Evolutionary conservation across 2,797 vertebrate species (phyloP), one percentile per base, ranked within the genome.

Genomic region (Geotrypetes seraphini): DNA sequence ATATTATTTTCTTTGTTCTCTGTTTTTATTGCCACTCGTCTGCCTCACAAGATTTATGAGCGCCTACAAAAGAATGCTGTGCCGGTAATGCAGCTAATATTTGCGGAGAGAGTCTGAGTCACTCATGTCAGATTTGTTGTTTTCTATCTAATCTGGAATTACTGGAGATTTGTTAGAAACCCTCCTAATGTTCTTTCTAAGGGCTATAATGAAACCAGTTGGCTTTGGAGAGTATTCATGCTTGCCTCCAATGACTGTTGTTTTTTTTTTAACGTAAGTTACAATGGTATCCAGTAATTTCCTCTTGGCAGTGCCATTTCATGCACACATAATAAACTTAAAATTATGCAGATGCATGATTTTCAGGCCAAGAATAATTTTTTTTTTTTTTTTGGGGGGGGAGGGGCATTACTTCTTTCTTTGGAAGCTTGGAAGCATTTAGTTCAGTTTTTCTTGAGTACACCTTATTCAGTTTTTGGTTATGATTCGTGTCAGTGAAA

Each of bases 281-380:
- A 39, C 48, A 49, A 49, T 42, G 50, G 53, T 44, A 49, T 48
- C 33, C 34, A 58, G 54, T 60, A 57, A 61, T 57, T 62, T 66
- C 53, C 48, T 61, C 47, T 43, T 69, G 63, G 61, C 63, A 48
- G 22, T 18, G 47, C 34, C 43, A 24, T 46, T 50, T 59, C 39
- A 38, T 27, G 28, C 47, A 42, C 60, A 61, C 56, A 56, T 67
- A 57, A 69, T 67, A 69, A 67, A 67, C 67, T 53, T 39, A 33
- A 24, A 17, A 45, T 57, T 53, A 32, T 6, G 31, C 47, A 46
- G 39, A 38, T 8, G 10, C 39, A 27, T 46, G 59, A 46, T 43
- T 25, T 39, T 41, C 43, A 43, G 33, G 46, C 43, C 43, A 39
- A 33, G 35, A 39, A 39, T 20, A 14, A 13, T 8, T 46, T 46